Evolutionary conservation across 2,797 vertebrate genomes (phyloP).

Genomic region (Carapus acus): DNA sequence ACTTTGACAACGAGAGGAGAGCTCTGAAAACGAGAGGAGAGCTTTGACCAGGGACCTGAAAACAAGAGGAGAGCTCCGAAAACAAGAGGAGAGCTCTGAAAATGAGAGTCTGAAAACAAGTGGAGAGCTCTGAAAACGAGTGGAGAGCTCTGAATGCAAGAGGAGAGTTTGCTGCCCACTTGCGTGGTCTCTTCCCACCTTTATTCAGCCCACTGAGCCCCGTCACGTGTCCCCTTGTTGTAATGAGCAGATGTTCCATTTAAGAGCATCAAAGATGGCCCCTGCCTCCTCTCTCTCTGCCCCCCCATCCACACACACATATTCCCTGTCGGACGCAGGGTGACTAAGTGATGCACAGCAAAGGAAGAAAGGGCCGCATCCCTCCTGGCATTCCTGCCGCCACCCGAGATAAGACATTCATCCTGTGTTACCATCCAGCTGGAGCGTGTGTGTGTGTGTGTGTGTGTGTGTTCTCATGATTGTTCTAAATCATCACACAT

Average conservation of each 20-base stretch:
- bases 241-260: conserved; percentile 54
- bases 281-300: conserved; percentile 3
- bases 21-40: too few species aligned
- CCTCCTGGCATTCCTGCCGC: conserved; percentile 12
- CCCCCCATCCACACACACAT: too few species aligned
- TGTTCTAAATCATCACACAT: conserved; percentile 12
- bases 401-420: conserved; percentile 32
- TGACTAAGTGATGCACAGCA: conserved; percentile 21
- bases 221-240: conserved; percentile 36
- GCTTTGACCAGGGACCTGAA: too few species aligned
- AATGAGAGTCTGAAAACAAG: not conserved
- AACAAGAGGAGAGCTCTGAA: too few species aligned
- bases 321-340: conserved; percentile 14
- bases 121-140: conserved; percentile 39
- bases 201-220: conserved; percentile 42
- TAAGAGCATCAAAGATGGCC: conserved; percentile 44
- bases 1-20: too few species aligned
- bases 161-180: conserved; percentile 37
- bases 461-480: too few species aligned
- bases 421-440: conserved; percentile 27
- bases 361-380: not conserved
- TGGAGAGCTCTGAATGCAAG: conserved; percentile 50
- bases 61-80: too few species aligned
- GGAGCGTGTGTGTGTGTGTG: too few species aligned
- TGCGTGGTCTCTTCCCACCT: conserved; percentile 39